phyloP scores from a whole-genome alignment of 2,113 vertebrate genomes.

The Speoplatyrhinus poulsoni region DNA sequence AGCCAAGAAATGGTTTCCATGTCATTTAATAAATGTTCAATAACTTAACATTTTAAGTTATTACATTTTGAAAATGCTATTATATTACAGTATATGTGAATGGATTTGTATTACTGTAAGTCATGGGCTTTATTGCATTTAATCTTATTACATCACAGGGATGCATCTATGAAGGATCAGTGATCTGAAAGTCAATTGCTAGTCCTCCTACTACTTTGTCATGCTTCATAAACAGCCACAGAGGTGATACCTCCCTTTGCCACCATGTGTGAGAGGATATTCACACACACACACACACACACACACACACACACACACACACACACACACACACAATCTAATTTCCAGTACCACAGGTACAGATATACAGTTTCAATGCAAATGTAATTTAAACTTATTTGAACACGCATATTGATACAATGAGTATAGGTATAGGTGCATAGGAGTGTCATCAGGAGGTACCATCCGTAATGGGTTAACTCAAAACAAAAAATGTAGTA shows the following conservation, averaged over 20 bases:
- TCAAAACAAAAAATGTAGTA: slow-evolving; percentile 45
- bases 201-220: not conserved
- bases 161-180: slow-evolving; percentile 6
- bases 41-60: too few species aligned
- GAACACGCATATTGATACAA: not conserved
- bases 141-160: too few species aligned
- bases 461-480: slow-evolving; percentile 22
- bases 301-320: not conserved
- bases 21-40: too few species aligned
- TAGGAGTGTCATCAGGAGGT: not conserved
- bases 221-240: slow-evolving; percentile 14
- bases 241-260: slow-evolving; percentile 6
- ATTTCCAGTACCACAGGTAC: too few species aligned
- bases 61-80: too few species aligned
- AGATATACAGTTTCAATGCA: slow-evolving; percentile 6
- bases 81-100: too few species aligned
- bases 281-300: not conserved
- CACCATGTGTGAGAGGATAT: not conserved
- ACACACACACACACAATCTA: not conserved
- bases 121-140: too few species aligned
- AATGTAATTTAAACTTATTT: slow-evolving; percentile 11
- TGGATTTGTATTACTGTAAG: too few species aligned
- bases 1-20: too few species aligned
- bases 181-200: slow-evolving; percentile 16
- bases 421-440: slow-evolving; percentile 12